Percentiles rank a stretch among this genome's conserved stretches.
Evolutionary conservation across 64 coral and sea anemone genomes (phyloP).

Genomic region (Stichodactyla helianthus): DNA sequence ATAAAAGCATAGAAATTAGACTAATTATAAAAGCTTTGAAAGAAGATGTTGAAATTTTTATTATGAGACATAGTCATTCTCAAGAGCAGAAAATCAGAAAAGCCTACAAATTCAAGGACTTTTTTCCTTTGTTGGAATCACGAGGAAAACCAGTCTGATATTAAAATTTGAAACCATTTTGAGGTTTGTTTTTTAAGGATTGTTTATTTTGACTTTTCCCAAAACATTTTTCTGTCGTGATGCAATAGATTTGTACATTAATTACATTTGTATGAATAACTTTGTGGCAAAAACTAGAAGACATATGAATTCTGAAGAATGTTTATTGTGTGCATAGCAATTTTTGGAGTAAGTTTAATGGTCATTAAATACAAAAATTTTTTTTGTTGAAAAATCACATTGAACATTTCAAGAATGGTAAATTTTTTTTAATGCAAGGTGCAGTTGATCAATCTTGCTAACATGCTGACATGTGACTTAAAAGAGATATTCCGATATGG

Average conservation of each 20-base stretch:
- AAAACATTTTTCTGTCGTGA: neutral
- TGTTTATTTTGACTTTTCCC: neutral
- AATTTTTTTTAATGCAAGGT: neutral
- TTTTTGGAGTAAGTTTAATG: neutral
- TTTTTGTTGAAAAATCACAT: neutral
- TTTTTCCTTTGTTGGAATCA: neutral
- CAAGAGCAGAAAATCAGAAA: too few relatives aligned
- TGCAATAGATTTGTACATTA: neutral
- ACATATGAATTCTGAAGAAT: neutral
- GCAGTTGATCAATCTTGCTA: neutral
- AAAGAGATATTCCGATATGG: neutral
- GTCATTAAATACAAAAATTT: neutral
- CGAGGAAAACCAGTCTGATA: neutral
- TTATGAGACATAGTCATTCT: too few relatives aligned
- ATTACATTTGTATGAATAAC: neutral
- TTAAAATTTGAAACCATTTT: neutral
- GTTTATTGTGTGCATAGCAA: neutral
- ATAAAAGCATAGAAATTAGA: too few relatives aligned
- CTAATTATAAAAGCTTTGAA: too few relatives aligned
- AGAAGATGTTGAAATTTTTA: too few relatives aligned
- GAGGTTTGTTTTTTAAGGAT: neutral
- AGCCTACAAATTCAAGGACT: neutral
- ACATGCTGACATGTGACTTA: neutral
- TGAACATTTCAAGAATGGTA: neutral
- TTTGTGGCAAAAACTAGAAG: neutral